These are phyloP conservation scores for Andricus curvator DNA, from an alignment of 2,888 invertebrate species.

Conservation along the genomic window DNA sequence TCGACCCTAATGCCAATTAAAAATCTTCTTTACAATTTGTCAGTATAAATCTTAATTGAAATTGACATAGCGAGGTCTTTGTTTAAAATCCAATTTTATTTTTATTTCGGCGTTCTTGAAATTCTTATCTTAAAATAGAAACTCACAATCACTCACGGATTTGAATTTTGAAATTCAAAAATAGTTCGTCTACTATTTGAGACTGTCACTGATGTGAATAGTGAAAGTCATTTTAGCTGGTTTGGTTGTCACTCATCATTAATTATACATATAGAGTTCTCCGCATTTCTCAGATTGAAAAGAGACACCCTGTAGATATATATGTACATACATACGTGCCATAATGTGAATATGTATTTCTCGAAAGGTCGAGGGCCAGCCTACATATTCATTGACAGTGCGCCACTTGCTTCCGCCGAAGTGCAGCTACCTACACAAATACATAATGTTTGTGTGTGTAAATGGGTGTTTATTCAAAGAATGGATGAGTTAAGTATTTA, in stretches of 20 bases:
- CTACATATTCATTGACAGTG: constrained; percentile 71
- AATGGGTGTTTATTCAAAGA: background rate
- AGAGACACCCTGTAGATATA: constrained; percentile 39
- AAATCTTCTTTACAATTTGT: background rate
- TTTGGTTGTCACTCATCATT: constrained; percentile 11
- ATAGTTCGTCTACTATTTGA: constrained; percentile 10
- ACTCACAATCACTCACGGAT: constrained; percentile 19
- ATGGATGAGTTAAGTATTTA: background rate
- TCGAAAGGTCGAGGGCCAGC: constrained; percentile 69
- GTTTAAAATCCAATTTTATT: constrained; percentile 24
- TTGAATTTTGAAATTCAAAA: constrained; percentile 32
- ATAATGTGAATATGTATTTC: constrained; percentile 55
- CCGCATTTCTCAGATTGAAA: background rate
- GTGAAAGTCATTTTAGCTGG: constrained; percentile 35
- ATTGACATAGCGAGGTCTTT: background rate
- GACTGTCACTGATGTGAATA: constrained; percentile 1
- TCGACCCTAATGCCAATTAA: too few relatives aligned
- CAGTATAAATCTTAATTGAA: background rate
- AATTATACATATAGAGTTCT: constrained; percentile 8
- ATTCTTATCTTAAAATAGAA: background rate
- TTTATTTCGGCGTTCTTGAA: constrained; percentile 1
- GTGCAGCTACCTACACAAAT: background rate
- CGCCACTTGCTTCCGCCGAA: constrained; percentile 66
- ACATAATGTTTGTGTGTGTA: background rate
- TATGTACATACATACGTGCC: constrained; percentile 1